Conservation (phyloP, 2,113 vertebrate genomes). For the Hassar affinis region DNA sequence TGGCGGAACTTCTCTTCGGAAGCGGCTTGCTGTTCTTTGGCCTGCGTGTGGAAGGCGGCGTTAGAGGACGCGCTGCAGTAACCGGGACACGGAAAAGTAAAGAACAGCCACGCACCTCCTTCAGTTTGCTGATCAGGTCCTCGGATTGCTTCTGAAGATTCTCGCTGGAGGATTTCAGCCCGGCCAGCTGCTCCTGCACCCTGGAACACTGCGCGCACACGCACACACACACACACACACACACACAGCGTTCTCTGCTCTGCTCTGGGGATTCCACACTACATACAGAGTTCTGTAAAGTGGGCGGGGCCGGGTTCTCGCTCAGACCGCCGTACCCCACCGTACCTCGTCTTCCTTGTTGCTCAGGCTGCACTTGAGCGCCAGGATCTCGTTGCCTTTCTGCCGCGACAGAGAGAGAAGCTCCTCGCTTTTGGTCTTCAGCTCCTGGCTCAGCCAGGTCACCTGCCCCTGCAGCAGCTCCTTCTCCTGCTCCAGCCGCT, state of each 20-base stretch:
- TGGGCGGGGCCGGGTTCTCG: too few relatives aligned
- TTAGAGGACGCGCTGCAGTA: background rate
- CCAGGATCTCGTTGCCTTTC: conserved; percentile 90
- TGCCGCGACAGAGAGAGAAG: conserved; percentile 84
- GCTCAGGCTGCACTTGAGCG: conserved; percentile 87
- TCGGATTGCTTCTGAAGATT: conserved; percentile 88
- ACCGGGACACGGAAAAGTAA: background rate
- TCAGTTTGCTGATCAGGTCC: conserved; percentile 84
- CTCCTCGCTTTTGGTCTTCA: conserved; percentile 92
- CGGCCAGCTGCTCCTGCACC: conserved; percentile 83
- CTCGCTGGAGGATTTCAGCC: conserved; percentile 85
- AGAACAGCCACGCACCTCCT: conserved; percentile 76
- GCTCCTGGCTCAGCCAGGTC: conserved; percentile 85
- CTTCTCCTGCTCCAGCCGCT: conserved; percentile 92
- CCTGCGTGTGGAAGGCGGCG: conserved; percentile 62
- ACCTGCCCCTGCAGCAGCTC: conserved; percentile 85
- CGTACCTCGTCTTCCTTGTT: conserved; percentile 91
- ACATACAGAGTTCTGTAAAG: background rate
- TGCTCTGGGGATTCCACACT: background rate
- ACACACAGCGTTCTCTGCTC: background rate
- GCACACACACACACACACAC: too few relatives aligned
- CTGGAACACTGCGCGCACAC: conserved; percentile 76
- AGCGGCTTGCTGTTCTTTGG: conserved; percentile 84
- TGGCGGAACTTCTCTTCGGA: conserved; percentile 91
- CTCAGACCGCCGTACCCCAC: background rate